Evolutionary conservation across 1,140 invertebrate species (phyloP), one percentile per base, ranked within the genome.

Genomic region (Atta cephalotes): DNA sequence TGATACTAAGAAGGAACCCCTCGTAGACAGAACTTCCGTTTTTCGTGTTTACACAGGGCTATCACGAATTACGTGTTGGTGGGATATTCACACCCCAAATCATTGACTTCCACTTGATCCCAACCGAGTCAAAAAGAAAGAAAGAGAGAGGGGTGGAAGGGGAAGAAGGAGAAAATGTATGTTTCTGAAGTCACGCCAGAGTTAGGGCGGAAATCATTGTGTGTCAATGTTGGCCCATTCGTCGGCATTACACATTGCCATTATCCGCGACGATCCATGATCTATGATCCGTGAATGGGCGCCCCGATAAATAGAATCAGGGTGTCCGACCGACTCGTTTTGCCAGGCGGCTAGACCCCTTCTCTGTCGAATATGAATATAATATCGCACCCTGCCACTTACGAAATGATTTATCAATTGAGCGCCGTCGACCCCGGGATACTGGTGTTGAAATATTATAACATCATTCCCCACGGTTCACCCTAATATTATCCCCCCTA

Each of bases 401-500:
- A 92, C 89, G 80, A 91, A 89, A 93, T 92, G 93, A 94, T 95
- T 94, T 94, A 94, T 94, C 93, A 94, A 94, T 94, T 93, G 92
- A 92, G 88, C 90, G 80, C 89, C 88, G 91, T 86, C 93, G 94
- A 94, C 92, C 93, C 92, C 68, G 85, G 90, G 90, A 89, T 88
- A 88, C 91, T 88, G 90, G 93, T 94, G 93, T 94, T 94, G 95
- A 95, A 95, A 95, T 95, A 95, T 95, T 95, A 94, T 95, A 94
- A 95, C 92, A 94, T 94, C 90, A 93, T 93, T 93, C 91, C 90
- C 87, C 78, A 88, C 86, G 89, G 90, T 92, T 92, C 92, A 94
- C 93, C 92, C 93, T 94, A 93, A 92, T 94, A 94, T 94, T 93
- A 94, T 92, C 92, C 90, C 88, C 77, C 78, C 85, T 89, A 89